A percentile compares a stretch with the other conserved stretches of the same genome.
These are phyloP conservation scores for Spisula solida DNA, from an alignment of 2,888 invertebrate genomes.

Conservation along the genomic window DNA sequence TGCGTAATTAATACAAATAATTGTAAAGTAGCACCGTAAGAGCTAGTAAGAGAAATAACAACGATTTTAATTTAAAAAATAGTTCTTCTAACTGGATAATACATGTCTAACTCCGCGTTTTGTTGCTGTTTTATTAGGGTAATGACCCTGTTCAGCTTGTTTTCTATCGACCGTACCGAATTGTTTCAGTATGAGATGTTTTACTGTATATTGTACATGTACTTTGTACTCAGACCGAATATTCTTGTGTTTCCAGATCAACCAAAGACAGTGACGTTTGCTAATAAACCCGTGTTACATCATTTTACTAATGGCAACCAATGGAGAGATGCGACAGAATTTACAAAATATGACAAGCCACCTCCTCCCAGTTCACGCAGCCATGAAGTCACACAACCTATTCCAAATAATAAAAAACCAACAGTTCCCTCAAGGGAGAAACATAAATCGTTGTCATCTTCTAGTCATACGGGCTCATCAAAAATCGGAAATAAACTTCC, in stretches of 20 bases:
- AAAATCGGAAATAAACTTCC: slow-evolving; percentile 50
- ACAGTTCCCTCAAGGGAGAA: slow-evolving; percentile 47
- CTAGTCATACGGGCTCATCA: slow-evolving; percentile 25
- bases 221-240: no score
- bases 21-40: no score
- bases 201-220: no score
- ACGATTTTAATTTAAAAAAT: no score
- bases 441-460: slow-evolving; percentile 39
- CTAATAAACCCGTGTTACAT: slow-evolving; percentile 67
- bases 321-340: slow-evolving; percentile 55
- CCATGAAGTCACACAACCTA: slow-evolving; percentile 39
- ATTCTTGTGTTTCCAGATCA: slow-evolving; percentile 63
- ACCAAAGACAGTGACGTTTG: slow-evolving; percentile 73
- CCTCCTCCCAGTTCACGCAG: slow-evolving; percentile 35
- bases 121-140: no score
- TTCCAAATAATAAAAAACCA: slow-evolving; percentile 39
- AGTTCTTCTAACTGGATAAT: no score
- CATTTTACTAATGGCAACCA: slow-evolving; percentile 59
- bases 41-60: no score
- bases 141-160: no score
- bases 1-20: no score
- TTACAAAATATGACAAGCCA: slow-evolving; percentile 44
- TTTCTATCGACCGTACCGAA: no score
- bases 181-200: no score
- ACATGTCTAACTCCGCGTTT: no score